Evolutionary conservation across 2,888 invertebrate genomes (phyloP).

Genomic region (Hypomecis atomaria): DNA sequence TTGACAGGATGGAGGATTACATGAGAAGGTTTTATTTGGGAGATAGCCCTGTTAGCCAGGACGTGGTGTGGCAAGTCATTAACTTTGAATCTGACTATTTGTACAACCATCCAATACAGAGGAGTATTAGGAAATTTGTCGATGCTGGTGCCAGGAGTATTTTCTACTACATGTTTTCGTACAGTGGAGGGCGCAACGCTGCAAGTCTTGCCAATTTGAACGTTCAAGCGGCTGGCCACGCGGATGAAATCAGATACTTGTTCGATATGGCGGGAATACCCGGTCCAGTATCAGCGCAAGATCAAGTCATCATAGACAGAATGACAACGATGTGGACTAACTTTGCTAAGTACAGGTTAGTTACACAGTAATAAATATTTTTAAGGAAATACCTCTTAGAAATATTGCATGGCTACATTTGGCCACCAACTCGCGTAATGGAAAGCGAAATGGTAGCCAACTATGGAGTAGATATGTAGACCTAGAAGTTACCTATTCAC

Average conservation of each 20-base stretch:
- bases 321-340: constrained; percentile 73
- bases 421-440: too few species aligned
- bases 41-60: constrained; percentile 47
- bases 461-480: too few species aligned
- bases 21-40: constrained; percentile 61
- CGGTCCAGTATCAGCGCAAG: constrained; percentile 44
- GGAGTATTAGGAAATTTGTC: constrained; percentile 53
- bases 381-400: neutral
- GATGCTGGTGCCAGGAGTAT: constrained; percentile 49
- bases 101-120: constrained; percentile 56
- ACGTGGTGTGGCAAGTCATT: constrained; percentile 44
- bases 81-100: constrained; percentile 61
- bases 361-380: neutral
- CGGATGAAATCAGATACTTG: constrained; percentile 64
- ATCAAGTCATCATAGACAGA: constrained; percentile 58
- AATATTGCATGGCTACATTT: neutral
- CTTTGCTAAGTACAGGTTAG: constrained; percentile 67
- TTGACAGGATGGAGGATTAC: constrained; percentile 44
- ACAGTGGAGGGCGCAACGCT: constrained; percentile 54
- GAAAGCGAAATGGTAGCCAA: too few species aligned
- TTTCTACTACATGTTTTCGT: constrained; percentile 65
- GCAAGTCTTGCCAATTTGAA: constrained; percentile 45
- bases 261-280: constrained; percentile 48
- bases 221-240: constrained; percentile 53
- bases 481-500: too few species aligned